phyloP scores from a whole-genome alignment of 2,797 vertebrate genomes.

The Anisognathus igniventris region DNA sequence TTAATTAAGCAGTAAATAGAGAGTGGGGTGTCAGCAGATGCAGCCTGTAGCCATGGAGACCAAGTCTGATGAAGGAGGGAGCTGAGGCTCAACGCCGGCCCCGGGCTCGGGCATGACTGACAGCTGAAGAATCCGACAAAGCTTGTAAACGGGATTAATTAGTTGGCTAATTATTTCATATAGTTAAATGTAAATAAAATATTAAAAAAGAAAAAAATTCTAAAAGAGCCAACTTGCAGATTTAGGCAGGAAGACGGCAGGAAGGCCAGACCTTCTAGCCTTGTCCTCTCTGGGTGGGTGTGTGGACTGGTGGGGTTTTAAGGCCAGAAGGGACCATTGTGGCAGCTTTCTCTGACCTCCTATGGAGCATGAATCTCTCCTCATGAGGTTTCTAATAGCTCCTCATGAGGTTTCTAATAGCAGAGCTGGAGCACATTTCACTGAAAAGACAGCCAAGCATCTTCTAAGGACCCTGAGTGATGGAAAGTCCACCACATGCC shows the following conservation, averaged over 20 bases:
- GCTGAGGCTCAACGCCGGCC: conserved; percentile 59
- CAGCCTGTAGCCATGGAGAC: conserved; percentile 82
- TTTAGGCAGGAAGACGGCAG: not conserved
- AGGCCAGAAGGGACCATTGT: conserved; percentile 35
- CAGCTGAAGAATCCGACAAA: conserved; percentile 82
- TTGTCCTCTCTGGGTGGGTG: not conserved
- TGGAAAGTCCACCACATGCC: conserved; percentile 33
- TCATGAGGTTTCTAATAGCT: conserved; percentile 1
- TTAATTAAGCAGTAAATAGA: conserved; percentile 88
- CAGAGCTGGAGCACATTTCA: not conserved
- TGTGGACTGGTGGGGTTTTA: not conserved
- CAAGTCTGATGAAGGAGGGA: conserved; percentile 74
- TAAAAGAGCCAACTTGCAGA: not conserved
- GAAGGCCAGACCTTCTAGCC: not conserved
- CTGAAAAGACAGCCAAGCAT: not conserved
- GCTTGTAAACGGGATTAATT: conserved; percentile 84
- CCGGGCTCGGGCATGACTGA: conserved; percentile 74
- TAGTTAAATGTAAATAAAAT: conserved; percentile 74
- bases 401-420: not conserved
- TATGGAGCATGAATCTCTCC: not conserved
- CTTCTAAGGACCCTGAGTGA: conserved; percentile 10
- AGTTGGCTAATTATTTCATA: conserved; percentile 81
- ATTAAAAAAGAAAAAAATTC: not conserved
- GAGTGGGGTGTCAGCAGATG: conserved; percentile 85
- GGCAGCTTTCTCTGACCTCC: not conserved